Conservation (phyloP, 2,797 vertebrate genomes). For the Perodicticus potto region DNA sequence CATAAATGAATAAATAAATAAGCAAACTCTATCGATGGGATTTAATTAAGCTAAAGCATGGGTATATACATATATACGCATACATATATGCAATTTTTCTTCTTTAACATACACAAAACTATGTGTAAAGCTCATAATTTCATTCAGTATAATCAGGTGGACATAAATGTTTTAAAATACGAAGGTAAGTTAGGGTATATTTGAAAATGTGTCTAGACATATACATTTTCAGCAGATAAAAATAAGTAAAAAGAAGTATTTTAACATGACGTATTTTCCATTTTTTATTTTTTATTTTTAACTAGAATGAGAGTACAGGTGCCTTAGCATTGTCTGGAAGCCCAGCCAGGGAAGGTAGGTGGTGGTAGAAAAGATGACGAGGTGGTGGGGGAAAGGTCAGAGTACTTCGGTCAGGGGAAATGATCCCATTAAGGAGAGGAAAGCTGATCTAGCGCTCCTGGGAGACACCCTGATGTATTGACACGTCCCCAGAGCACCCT, state of each 20-base stretch:
- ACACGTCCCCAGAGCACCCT: not conserved
- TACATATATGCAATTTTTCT: not conserved
- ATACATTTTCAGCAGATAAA: not conserved
- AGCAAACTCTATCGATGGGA: not conserved
- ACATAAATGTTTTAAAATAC: not conserved
- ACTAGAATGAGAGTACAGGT: not conserved
- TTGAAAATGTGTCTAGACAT: not conserved
- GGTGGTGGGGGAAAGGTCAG: not conserved
- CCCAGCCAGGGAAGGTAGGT: not conserved
- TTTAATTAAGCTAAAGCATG: not conserved
- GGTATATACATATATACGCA: not conserved
- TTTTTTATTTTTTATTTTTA: not conserved
- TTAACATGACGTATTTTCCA: not conserved
- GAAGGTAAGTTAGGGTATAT: not conserved
- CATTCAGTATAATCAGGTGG: not conserved
- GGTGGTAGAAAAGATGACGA: not conserved
- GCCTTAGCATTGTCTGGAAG: not conserved
- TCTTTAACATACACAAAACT: slow-evolving; percentile 2
- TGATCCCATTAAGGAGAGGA: not conserved
- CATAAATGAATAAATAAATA: not conserved
- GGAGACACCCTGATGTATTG: not conserved
- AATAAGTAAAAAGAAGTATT: not conserved
- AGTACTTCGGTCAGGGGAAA: not conserved
- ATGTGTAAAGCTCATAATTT: not conserved
- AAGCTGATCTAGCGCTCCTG: not conserved